Evolutionary conservation across 2,888 invertebrate genomes (phyloP), one percentile per base, ranked within the genome.

Genomic region (Thereva nobilitata): DNA sequence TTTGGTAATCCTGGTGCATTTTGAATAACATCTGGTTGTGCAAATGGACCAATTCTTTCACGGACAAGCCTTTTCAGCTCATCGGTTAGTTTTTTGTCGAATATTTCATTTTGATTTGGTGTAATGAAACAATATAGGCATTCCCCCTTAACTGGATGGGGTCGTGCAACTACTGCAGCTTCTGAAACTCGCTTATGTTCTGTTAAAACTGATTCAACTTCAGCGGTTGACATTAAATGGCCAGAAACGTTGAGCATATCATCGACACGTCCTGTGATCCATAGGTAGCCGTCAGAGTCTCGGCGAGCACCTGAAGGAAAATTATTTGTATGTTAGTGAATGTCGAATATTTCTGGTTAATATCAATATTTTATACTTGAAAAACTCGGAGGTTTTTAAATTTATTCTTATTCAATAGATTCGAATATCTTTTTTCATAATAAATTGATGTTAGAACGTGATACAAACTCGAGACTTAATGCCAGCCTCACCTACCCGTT

Each of bases 161-260:
- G 94, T 72, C 92, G 90, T 5, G 97, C 91, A 0, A 99, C 98
- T 0, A 96, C 98, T 0, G 99, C 99, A 0, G 97, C 93, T 81
- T 99, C 99, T 0, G 96, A 88, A 0, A 99, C 92, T 8, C 85
- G 83, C 0, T 83, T 81, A 76, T 93, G 91, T 77, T 91, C 91
- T 0, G 91, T 87, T 10, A 93, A 83, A 34, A 92, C 90, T 9
- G 91, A 88, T 79, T 93, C 93, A 0, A 93, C 91, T 83, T 99
- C 97, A 0, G 98, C 93, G 0, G 98, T 99, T 69, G 96, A 96
- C 88, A 99, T 91, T 64, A 99, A 84, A 82, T 99, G 98, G 0
- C 98, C 99, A 2, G 96, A 97, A 6, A 99, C 97, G 81, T 99
- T 99, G 72, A 99, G 84, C 95, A 99, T 97, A 80, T 99, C 99